Base-by-base conservation (phyloP, 2,888 invertebrate genomes). In the Cheilosia soror region DNA sequence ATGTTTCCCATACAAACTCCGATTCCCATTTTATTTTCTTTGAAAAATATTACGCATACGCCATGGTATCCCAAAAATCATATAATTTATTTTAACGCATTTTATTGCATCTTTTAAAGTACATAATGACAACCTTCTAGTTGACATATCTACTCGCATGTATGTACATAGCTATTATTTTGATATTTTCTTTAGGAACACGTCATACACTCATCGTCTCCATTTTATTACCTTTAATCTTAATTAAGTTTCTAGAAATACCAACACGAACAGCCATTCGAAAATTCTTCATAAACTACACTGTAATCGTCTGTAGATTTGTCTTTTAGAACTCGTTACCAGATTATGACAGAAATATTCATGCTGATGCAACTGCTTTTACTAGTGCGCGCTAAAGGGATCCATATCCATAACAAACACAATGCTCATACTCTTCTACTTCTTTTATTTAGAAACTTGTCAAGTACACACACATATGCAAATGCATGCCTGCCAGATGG, bases 311-410 rank as follows among this genome's bases (percentile, higher is more conserved):
- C 3, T 9, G 2, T 9, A 9, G 7, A 33, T 68, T 53, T 62
- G 53, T 37, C 53, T 53, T 78, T 71, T 53, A 69, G 66, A 82
- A 77, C 82, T 77, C 77, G 53, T 80, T 75, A 80, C 40, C 37
- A 40, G 49, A 68, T 13, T 29, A 65, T 69, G 31, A 80, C 11
- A 60, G 42, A 42, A 60, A 58, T 9, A 65, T 69, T 47, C 15
- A 20, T 77, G 33, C 63, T 72, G 58, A 79, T 79, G 40, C 49
- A 44, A 69, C 53, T 60, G 65, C 40, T 69, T 69, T 27, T 9
- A 27, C 11, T 40, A 37, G 40, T 63, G 63, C 55, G 15, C 47
- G 25, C 29, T 27, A n/a, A 40, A 47, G 49, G 47, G 62, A 68
- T 75, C 58, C 60, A 44, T 33, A 68, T 75, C 58, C 60, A 44